phyloP scores from a whole-genome alignment of 2,888 invertebrate species.

The Pyralis farinalis region DNA sequence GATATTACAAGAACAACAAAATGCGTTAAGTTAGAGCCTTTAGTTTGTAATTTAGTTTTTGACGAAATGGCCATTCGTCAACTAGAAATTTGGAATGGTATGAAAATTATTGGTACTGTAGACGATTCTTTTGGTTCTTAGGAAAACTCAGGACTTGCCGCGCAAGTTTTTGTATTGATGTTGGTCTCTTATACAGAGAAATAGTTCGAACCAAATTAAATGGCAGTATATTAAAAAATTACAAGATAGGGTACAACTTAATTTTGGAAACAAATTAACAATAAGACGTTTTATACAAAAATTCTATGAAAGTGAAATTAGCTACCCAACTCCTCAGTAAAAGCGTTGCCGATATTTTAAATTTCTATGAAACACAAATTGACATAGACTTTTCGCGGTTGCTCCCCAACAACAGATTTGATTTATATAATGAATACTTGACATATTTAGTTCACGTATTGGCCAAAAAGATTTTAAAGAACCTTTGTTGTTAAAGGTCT shows the following conservation, averaged over 20 bases:
- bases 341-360: constrained; percentile 18
- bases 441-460: constrained; percentile 5
- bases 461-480: neutral
- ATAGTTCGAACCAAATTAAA: neutral
- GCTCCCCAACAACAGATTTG: constrained; percentile 12
- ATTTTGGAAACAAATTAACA: constrained; percentile 8
- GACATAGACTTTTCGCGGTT: constrained; percentile 6
- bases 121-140: constrained; percentile 3
- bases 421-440: constrained; percentile 13
- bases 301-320: neutral
- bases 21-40: too few species aligned
- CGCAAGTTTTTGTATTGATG: constrained; percentile 8
- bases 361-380: constrained; percentile 10
- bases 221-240: constrained; percentile 8
- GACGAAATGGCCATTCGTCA: constrained; percentile 16
- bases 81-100: constrained; percentile 14
- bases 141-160: constrained; percentile 4
- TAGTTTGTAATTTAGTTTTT: constrained; percentile 5
- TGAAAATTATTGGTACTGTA: constrained; percentile 12
- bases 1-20: too few species aligned
- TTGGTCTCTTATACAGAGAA: constrained; percentile 4
- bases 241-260: constrained; percentile 7
- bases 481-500: neutral
- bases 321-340: constrained; percentile 11
- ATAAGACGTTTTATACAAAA: constrained; percentile 2